Conservation (phyloP, 92 coral and sea anemone genomes). For the Paragorgia papillata region DNA sequence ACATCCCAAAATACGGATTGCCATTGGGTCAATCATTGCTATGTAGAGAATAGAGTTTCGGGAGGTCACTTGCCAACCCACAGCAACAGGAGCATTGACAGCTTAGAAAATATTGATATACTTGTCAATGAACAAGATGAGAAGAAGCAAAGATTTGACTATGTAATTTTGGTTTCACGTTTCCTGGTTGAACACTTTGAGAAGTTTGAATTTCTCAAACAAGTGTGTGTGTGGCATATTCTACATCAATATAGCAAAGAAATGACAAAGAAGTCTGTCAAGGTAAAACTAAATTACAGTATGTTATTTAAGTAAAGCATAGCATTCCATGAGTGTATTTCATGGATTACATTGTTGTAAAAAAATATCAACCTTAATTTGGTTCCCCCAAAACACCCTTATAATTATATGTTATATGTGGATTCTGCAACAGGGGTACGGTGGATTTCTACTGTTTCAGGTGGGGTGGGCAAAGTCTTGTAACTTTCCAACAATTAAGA, state of each 20-base stretch:
- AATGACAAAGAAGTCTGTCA: constrained; percentile 57
- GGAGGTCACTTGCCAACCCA: constrained; percentile 25
- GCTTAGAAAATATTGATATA: constrained; percentile 60
- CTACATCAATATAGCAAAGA: constrained; percentile 62
- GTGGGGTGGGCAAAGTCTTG: no score
- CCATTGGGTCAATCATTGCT: constrained; percentile 74
- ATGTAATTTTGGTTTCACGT: constrained; percentile 56
- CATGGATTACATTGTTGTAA: not conserved
- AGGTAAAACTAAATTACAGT: constrained; percentile 26
- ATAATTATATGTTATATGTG: no score
- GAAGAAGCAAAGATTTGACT: constrained; percentile 55
- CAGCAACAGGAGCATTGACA: constrained; percentile 1
- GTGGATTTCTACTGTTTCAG: no score
- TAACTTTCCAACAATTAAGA: no score
- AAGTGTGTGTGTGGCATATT: constrained; percentile 57
- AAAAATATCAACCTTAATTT: no score
- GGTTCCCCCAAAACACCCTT: no score
- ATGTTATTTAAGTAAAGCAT: no score
- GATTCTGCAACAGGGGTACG: no score
- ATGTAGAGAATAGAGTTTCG: constrained; percentile 66
- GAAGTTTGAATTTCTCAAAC: constrained; percentile 44
- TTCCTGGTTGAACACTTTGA: constrained; percentile 65
- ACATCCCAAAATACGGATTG: constrained; percentile 55
- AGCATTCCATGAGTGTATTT: not conserved
- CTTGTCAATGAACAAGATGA: constrained; percentile 56